Percentiles rank a stretch among this genome's conserved stretches.
Conservation (phyloP, 2,888 invertebrate species). For the Apamea monoglypha region DNA sequence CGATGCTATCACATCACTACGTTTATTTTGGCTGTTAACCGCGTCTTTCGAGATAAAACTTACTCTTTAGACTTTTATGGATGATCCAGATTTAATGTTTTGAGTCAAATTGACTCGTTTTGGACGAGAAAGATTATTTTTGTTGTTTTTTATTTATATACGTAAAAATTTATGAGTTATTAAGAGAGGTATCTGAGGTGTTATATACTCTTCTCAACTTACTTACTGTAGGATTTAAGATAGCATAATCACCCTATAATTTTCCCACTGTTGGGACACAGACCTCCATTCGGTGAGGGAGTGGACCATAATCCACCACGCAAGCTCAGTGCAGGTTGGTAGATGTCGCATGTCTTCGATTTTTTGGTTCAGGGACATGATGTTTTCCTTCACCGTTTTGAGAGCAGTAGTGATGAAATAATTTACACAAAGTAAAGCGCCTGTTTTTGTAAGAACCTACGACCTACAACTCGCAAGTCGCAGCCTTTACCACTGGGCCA, state of each 20-base stretch:
- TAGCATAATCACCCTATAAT: neutral
- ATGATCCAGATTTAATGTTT: conserved; percentile 10
- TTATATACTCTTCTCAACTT: too few relatives aligned
- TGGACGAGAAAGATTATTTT: too few relatives aligned
- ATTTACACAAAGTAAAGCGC: too few relatives aligned
- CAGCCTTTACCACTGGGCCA: too few relatives aligned
- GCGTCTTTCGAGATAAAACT: conserved; percentile 24
- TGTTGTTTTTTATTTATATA: neutral
- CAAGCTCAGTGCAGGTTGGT: neutral
- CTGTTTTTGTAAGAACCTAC: too few relatives aligned
- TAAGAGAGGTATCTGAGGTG: too few relatives aligned
- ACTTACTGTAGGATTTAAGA: neutral
- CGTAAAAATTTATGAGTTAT: too few relatives aligned
- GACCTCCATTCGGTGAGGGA: too few relatives aligned
- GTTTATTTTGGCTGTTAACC: conserved; percentile 56
- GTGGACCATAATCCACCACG: neutral
- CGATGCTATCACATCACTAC: conserved; percentile 62
- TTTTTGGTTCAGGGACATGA: neutral
- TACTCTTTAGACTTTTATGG: conserved; percentile 17
- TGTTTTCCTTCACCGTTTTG: too few relatives aligned
- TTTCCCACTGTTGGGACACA: neutral
- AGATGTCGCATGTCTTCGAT: neutral
- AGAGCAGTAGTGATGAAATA: too few relatives aligned
- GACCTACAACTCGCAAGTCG: too few relatives aligned
- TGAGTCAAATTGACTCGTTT: neutral